phyloP scores from a whole-genome alignment of 2,888 invertebrate genomes.

The Volucella zonaria region DNA sequence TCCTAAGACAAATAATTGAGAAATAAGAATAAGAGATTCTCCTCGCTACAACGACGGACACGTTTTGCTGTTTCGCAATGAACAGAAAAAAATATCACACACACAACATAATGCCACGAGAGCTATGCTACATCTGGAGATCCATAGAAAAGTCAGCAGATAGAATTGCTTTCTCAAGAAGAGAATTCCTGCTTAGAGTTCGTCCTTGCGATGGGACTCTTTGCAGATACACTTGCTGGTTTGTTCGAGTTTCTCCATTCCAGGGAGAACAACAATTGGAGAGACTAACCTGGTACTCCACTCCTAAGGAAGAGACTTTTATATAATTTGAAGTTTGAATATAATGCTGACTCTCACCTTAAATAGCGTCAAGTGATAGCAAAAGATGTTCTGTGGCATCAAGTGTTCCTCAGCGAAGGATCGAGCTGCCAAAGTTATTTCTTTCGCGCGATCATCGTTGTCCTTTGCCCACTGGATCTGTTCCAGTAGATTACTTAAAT shows the following conservation, averaged over 20 bases:
- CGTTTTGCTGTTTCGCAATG: slow-evolving; percentile 47
- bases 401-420: slow-evolving; percentile 90
- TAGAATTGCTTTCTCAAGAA: slow-evolving; percentile 1
- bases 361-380: slow-evolving; percentile 91
- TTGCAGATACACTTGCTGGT: slow-evolving; percentile 79
- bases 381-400: slow-evolving; percentile 92
- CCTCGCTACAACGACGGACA: slow-evolving; percentile 37
- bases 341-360: slow-evolving; percentile 82
- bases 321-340: background rate
- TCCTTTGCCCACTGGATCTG: slow-evolving; percentile 90
- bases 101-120: slow-evolving; percentile 56
- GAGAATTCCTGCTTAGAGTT: slow-evolving; percentile 76
- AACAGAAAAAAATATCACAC: slow-evolving; percentile 64
- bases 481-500: slow-evolving; percentile 91
- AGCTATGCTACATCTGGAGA: slow-evolving; percentile 54
- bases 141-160: slow-evolving; percentile 32
- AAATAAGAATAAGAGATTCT: slow-evolving; percentile 20
- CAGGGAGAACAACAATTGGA: slow-evolving; percentile 84
- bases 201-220: slow-evolving; percentile 77
- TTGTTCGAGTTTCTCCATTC: slow-evolving; percentile 86
- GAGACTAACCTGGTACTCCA: slow-evolving; percentile 88
- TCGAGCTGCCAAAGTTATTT: slow-evolving; percentile 87
- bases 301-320: slow-evolving; percentile 83
- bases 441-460: slow-evolving; percentile 87
- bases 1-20: slow-evolving; percentile 37